These are phyloP conservation scores for Galaxias olidus DNA, from an alignment of 2,797 vertebrate species.

Conservation along the genomic window DNA sequence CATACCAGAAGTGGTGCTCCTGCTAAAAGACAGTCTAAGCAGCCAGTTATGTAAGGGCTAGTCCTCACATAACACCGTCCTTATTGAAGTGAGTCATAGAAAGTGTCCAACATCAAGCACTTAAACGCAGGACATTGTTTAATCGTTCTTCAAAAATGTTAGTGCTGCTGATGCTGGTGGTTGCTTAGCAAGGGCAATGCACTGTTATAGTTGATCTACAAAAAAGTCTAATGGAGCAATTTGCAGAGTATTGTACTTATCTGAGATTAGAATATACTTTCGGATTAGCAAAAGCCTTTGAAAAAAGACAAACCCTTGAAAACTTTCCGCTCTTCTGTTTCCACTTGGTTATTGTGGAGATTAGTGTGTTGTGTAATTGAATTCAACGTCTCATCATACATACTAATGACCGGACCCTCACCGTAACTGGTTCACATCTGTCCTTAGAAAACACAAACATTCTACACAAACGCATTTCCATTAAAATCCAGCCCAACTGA, in stretches of 20 bases:
- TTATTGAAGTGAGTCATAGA: not conserved
- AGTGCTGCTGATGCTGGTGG: constrained; percentile 58
- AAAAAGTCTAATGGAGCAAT: constrained; percentile 50
- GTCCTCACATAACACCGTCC: too few species aligned
- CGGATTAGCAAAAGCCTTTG: constrained; percentile 53
- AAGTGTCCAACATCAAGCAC: constrained; percentile 48
- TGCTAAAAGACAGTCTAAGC: too few species aligned
- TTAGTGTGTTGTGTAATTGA: too few species aligned
- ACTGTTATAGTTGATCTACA: constrained; percentile 45
- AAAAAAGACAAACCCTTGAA: too few species aligned
- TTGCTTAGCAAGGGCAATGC: constrained; percentile 39
- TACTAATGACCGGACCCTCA: too few species aligned
- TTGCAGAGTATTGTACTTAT: constrained; percentile 32
- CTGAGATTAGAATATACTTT: constrained; percentile 27
- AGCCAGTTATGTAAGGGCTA: too few species aligned
- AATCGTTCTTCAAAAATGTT: constrained; percentile 59
- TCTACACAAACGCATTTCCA: not conserved
- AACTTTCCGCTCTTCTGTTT: too few species aligned
- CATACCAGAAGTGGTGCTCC: too few species aligned
- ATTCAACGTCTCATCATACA: too few species aligned
- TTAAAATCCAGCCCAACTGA: not conserved
- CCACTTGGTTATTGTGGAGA: too few species aligned
- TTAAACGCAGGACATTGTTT: constrained; percentile 58
- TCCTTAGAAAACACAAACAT: not conserved
- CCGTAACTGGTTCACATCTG: too few species aligned